A percentile compares a stretch with the other conserved stretches of the same genome.
Evolutionary conservation across 1,140 invertebrate species (phyloP).

Genomic region (Brachionus manjavacas): DNA sequence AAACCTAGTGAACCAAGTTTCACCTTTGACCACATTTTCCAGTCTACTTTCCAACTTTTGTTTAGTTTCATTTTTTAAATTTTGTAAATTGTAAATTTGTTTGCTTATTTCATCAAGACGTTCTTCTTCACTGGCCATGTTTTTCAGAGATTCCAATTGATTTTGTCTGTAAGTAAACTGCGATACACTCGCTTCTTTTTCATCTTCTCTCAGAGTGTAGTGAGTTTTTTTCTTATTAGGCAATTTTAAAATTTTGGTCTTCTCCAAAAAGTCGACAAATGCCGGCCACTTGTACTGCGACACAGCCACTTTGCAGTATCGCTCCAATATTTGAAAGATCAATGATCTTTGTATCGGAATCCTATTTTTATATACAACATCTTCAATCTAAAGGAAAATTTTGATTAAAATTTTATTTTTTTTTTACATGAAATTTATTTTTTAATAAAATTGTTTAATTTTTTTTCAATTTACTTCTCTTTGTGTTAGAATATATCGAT

Average conservation of each 20-base stretch:
- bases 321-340: constrained; percentile 40
- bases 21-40: constrained; percentile 33
- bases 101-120: constrained; percentile 28
- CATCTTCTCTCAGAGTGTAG: constrained; percentile 26
- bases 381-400: constrained; percentile 5
- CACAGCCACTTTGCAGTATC: constrained; percentile 10
- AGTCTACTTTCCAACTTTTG: constrained; percentile 22
- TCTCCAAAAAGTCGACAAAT: constrained; percentile 41
- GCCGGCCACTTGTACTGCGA: constrained; percentile 38
- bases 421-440: neutral
- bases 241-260: constrained; percentile 24
- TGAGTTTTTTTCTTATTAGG: constrained; percentile 31
- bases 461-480: neutral
- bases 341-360: constrained; percentile 40
- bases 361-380: constrained; percentile 41
- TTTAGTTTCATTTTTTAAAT: constrained; percentile 35
- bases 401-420: too few relatives aligned
- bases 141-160: constrained; percentile 32
- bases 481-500: constrained; percentile 34
- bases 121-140: constrained; percentile 35
- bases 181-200: neutral
- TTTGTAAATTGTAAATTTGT: constrained; percentile 40
- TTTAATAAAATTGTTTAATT: neutral
- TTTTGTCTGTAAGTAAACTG: constrained; percentile 4
- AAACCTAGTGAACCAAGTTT: constrained; percentile 41